Percentiles rank a stretch among this genome's conserved stretches.
Evolutionary conservation across 2,113 vertebrate genomes (phyloP).

Genomic region (Phyllopteryx taeniolatus): DNA sequence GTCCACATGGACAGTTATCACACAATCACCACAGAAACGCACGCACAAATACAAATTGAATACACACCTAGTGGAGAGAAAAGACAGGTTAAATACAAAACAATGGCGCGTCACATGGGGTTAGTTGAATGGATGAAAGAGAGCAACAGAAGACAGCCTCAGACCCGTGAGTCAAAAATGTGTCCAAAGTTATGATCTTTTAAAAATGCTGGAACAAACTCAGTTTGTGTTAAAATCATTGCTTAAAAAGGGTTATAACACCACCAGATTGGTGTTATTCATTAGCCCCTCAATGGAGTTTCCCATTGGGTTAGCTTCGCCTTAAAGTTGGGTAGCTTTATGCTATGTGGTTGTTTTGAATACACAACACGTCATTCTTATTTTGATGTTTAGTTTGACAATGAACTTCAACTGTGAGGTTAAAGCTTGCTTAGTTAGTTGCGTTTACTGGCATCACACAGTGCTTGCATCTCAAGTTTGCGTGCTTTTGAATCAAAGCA

Average conservation of each 20-base stretch:
- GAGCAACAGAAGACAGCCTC: constrained; percentile 14
- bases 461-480: too few relatives aligned
- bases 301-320: too few relatives aligned
- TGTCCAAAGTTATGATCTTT: not conserved
- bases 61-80: constrained; percentile 17
- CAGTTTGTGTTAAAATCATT: too few relatives aligned
- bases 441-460: not conserved
- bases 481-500: not conserved
- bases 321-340: too few relatives aligned
- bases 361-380: not conserved
- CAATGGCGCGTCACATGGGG: constrained; percentile 9
- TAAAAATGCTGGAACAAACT: not conserved
- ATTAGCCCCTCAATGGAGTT: too few relatives aligned
- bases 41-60: not conserved
- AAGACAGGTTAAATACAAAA: constrained; percentile 18
- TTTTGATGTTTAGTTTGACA: not conserved
- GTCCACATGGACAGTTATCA: constrained; percentile 4
- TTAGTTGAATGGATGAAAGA: constrained; percentile 50
- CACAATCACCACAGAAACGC: constrained; percentile 19
- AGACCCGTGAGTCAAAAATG: constrained; percentile 13
- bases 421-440: not conserved
- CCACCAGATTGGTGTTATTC: too few relatives aligned
- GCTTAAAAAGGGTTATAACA: too few relatives aligned
- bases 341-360: too few relatives aligned
- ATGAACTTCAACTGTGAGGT: not conserved